phyloP scores from a whole-genome alignment of 2,113 vertebrate species.

The Echinops telfairi region DNA sequence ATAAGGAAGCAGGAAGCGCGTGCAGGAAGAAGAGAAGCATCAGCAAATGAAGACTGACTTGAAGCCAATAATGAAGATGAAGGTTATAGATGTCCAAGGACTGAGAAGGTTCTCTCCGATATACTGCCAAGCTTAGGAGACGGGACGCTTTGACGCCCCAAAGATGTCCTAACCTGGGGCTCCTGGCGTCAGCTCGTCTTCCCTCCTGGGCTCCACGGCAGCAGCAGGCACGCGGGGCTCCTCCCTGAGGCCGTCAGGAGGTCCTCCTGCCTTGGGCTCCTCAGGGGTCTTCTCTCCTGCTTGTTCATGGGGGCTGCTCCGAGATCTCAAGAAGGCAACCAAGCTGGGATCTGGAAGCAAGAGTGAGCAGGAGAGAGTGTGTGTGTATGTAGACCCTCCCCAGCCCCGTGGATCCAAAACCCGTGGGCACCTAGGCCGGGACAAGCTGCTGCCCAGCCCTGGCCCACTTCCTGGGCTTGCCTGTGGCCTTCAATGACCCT shows the following conservation, averaged over 20 bases:
- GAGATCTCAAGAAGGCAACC: conserved; percentile 93
- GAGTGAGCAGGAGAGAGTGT: background rate
- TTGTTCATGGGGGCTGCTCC: conserved; percentile 70
- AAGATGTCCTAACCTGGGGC: conserved; percentile 74
- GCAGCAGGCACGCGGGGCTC: background rate
- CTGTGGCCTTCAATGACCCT: too few species aligned
- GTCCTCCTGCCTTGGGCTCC: conserved; percentile 53
- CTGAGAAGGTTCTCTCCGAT: background rate
- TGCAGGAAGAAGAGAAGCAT: conserved; percentile 7
- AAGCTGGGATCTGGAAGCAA: conserved; percentile 91
- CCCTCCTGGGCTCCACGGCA: background rate
- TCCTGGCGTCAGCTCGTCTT: background rate
- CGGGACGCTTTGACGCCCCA: background rate
- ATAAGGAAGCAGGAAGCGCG: conserved; percentile 32
- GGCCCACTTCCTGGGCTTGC: background rate
- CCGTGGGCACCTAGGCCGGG: background rate
- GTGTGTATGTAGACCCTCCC: background rate
- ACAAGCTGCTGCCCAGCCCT: background rate
- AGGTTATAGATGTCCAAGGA: background rate
- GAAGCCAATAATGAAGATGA: conserved; percentile 55
- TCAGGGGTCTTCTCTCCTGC: conserved; percentile 76
- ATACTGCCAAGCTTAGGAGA: background rate
- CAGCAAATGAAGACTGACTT: conserved; percentile 46
- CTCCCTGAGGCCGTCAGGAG: conserved; percentile 10
- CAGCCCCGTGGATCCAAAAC: background rate